phyloP scores from a whole-genome alignment of 2,113 vertebrate genomes.

The Acanthisitta chloris region DNA sequence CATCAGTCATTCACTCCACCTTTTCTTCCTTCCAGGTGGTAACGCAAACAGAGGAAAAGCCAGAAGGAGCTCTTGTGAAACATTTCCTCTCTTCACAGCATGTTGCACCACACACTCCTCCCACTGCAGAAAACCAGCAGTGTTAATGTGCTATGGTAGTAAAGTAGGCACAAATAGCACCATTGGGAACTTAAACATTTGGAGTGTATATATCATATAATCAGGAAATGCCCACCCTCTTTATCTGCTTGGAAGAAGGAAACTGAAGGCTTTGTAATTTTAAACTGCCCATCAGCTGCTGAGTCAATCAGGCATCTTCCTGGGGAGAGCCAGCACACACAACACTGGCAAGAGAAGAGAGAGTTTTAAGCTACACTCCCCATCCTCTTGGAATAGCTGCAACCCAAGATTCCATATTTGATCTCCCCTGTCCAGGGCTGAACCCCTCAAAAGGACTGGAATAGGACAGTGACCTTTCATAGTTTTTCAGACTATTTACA shows the following conservation, averaged over 20 bases:
- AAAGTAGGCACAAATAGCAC: conserved; percentile 48
- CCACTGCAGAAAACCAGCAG: conserved; percentile 6
- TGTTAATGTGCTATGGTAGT: conserved; percentile 36
- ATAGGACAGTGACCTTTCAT: neutral
- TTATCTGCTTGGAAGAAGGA: conserved; percentile 30
- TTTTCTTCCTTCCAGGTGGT: conserved; percentile 77
- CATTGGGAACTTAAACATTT: conserved; percentile 37
- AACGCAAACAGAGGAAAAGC: conserved; percentile 77
- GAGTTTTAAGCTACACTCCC: neutral
- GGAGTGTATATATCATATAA: neutral
- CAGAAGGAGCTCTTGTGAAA: conserved; percentile 78
- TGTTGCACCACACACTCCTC: conserved; percentile 38
- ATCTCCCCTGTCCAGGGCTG: neutral
- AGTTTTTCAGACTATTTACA: neutral
- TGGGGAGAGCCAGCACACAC: neutral
- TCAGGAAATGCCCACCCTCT: conserved; percentile 51
- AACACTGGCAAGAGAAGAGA: neutral
- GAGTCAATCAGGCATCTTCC: neutral
- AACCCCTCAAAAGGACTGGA: neutral
- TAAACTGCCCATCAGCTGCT: neutral
- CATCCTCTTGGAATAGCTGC: neutral
- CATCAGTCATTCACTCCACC: conserved; percentile 37
- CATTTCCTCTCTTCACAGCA: conserved; percentile 71
- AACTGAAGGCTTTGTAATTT: conserved; percentile 35
- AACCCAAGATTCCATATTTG: neutral